Percentiles rank a stretch among this genome's conserved stretches.
These are phyloP conservation scores for Arctia plantaginis DNA, from an alignment of 2,888 invertebrate species.

Conservation along the genomic window DNA sequence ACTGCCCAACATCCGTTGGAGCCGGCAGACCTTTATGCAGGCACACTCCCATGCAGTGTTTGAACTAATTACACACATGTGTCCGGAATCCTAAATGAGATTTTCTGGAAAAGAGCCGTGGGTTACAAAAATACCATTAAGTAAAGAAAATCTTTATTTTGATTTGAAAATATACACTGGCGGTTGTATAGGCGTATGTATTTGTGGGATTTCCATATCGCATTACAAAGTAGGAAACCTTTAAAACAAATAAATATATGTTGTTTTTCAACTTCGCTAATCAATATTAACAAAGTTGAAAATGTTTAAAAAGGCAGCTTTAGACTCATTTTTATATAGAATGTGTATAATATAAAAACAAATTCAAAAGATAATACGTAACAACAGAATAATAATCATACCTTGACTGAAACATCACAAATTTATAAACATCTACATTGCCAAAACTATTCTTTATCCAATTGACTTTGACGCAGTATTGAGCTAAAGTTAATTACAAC, in stretches of 20 bases:
- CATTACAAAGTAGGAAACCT: background rate
- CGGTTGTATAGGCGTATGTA: background rate
- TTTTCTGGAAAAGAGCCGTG: background rate
- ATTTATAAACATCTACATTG: too few species aligned
- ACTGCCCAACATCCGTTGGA: too few species aligned
- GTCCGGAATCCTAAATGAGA: background rate
- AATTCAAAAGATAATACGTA: background rate
- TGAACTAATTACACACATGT: too few species aligned
- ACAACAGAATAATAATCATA: background rate
- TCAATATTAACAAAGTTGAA: background rate
- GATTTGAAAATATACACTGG: background rate
- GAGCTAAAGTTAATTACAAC: conserved; percentile 1
- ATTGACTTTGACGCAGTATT: background rate
- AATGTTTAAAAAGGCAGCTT: background rate
- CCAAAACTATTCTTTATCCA: too few species aligned
- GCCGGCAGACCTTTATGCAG: too few species aligned
- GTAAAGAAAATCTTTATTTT: background rate
- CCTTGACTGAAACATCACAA: too few species aligned
- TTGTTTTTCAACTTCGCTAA: background rate
- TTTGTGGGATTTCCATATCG: background rate
- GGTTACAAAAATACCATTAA: background rate
- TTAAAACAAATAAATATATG: background rate
- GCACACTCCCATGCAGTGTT: too few species aligned
- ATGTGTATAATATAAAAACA: background rate
- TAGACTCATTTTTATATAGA: background rate